phyloP scores from a whole-genome alignment of 2,113 vertebrate genomes.

The Aegotheles bennettii region DNA sequence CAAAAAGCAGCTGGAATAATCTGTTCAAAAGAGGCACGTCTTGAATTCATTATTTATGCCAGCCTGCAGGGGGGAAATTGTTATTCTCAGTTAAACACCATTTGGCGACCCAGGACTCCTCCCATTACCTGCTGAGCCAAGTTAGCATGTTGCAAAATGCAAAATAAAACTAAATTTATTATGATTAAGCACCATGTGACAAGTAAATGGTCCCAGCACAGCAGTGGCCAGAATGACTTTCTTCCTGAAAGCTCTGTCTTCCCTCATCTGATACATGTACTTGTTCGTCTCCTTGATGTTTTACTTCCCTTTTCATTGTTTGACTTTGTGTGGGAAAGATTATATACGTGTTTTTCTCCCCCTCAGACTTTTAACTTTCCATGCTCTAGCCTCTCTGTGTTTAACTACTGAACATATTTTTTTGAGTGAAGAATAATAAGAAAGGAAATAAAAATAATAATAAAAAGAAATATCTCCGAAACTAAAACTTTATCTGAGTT shows the following conservation, averaged over 20 bases:
- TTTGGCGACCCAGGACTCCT: constrained; percentile 23
- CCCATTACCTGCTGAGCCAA: constrained; percentile 46
- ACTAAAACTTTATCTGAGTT: neutral
- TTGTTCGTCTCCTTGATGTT: neutral
- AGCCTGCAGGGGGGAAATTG: constrained; percentile 20
- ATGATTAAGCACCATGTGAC: constrained; percentile 30
- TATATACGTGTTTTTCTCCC: neutral
- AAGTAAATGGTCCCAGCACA: constrained; percentile 11
- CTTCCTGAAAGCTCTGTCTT: neutral
- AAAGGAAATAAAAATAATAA: neutral
- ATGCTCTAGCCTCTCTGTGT: neutral
- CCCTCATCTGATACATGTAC: neutral
- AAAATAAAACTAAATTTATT: constrained; percentile 57
- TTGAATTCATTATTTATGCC: constrained; percentile 52
- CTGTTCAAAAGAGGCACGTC: neutral
- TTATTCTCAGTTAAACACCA: constrained; percentile 36
- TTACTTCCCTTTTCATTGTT: neutral
- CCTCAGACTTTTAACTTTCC: neutral
- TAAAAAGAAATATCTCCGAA: neutral
- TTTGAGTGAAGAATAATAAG: neutral
- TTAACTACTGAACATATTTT: neutral
- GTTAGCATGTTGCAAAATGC: constrained; percentile 26
- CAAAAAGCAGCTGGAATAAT: constrained; percentile 24
- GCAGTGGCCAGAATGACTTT: neutral
- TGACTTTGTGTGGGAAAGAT: neutral